Base-by-base conservation (phyloP, 2,113 vertebrate genomes). In the Platysteira castanea region DNA sequence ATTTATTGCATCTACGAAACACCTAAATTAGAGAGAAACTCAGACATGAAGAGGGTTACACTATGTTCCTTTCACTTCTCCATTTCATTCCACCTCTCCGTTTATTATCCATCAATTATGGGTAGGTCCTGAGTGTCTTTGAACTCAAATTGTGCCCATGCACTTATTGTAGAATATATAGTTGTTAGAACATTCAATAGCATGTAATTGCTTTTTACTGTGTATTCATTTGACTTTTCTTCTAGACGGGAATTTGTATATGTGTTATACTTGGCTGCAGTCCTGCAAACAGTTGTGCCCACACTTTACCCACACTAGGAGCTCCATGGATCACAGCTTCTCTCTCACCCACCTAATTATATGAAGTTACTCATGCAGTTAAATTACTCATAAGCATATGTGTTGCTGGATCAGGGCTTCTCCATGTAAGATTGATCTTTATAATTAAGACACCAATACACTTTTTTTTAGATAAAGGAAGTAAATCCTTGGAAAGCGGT, bases 251-350 rank as follows among this genome's bases (percentile, higher is more conserved):
- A 92, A 86, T 86, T 92, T 80, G 54, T 74, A 18, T 83, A 82
- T 77, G 82, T 95, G 93, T 95, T 96, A 60, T 87, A 89, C 79
- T 96, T 96, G 96, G 96, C 93, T 94, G 14, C 22, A 33, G 80
- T 95, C 76, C 92, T 90, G 60, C 92, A 92, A 96, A 94, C 47
- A 91, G 33, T 95, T 95, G 59, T 93, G 92, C 87, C 92, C 85
- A 49, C 22, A 71, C 83, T 88, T 93, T 46, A 84, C 52, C 68
- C 75, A 78, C 60, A 56, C 81, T 70, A 92, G 71, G 78, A 94
- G 33, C 59, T 93, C 68, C 88, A 94, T 0, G 76, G 95, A 69
- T 93, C 95, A 89, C 80, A 96, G 74, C 83, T 95, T 93, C 52
- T 93, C 85, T 85, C 83, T 96, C 85, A 93, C 52, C 87, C 93